A percentile compares a stretch with the other conserved stretches of the same genome.
phyloP scores from a whole-genome alignment of 2,113 vertebrate species.

The Girardinichthys multiradiatus region DNA sequence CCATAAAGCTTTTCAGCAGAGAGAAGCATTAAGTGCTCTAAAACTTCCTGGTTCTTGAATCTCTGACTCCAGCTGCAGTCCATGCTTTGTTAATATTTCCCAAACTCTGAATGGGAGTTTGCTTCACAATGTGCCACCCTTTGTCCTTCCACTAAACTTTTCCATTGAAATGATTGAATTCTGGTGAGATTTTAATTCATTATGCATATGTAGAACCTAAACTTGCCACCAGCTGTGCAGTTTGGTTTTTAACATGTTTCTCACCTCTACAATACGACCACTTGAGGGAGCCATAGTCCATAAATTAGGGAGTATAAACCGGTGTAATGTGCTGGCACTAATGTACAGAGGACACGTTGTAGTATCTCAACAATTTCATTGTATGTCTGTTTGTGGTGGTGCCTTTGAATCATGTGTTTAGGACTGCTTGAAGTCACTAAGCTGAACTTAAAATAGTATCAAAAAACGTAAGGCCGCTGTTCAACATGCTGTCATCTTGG shows the following conservation, averaged over 20 bases:
- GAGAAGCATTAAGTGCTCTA: too few species aligned
- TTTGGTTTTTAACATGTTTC: not conserved
- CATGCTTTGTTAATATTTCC: too few species aligned
- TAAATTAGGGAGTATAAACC: not conserved
- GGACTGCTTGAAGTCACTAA: not conserved
- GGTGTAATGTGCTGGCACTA: not conserved
- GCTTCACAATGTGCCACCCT: too few species aligned
- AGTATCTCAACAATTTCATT: not conserved
- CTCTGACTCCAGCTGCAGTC: too few species aligned
- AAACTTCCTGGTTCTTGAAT: too few species aligned
- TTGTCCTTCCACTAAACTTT: too few species aligned
- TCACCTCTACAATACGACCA: conserved; percentile 21
- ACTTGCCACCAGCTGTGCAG: too few species aligned
- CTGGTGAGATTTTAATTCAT: too few species aligned
- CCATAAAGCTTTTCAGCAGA: too few species aligned
- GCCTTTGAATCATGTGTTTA: conserved; percentile 4
- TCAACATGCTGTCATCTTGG: conserved; percentile 52
- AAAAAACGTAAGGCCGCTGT: conserved; percentile 38
- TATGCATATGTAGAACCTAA: too few species aligned
- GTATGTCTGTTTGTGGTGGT: not conserved
- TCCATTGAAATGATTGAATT: too few species aligned
- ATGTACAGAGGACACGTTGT: not conserved
- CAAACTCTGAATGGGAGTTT: too few species aligned
- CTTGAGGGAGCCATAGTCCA: conserved; percentile 60
- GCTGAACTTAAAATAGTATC: conserved; percentile 24